A percentile compares a stretch with the other conserved stretches of the same genome.
These are phyloP conservation scores for Parus major DNA, from an alignment of 2,113 vertebrate species.

Conservation along the genomic window DNA sequence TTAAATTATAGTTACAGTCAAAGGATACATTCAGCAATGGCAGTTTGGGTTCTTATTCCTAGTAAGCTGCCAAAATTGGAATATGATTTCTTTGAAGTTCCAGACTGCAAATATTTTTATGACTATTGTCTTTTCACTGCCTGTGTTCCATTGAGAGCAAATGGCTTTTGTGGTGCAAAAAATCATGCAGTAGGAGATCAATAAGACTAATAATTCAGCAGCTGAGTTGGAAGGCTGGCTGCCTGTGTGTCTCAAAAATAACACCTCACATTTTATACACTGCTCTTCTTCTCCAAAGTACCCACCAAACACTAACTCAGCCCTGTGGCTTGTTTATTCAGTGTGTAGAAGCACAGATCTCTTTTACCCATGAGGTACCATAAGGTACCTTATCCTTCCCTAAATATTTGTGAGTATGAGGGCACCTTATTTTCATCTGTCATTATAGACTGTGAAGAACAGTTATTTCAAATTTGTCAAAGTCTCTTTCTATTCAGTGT, in stretches of 20 bases:
- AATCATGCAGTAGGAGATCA: conserved; percentile 39
- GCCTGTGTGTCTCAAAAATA: conserved; percentile 21
- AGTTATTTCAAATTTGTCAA: conserved; percentile 13
- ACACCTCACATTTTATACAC: neutral
- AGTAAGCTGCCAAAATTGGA: neutral
- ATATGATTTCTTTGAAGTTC: neutral
- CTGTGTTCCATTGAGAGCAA: neutral
- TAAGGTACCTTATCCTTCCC: neutral
- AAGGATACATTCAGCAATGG: conserved; percentile 25
- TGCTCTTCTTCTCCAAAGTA: conserved; percentile 22
- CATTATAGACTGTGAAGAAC: neutral
- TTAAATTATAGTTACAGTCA: conserved; percentile 44
- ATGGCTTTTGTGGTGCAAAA: neutral
- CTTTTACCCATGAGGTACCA: neutral
- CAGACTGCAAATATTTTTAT: neutral
- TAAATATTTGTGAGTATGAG: neutral
- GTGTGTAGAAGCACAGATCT: neutral
- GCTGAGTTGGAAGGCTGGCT: conserved; percentile 37
- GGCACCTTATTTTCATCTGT: neutral
- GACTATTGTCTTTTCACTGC: neutral
- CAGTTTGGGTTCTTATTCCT: neutral
- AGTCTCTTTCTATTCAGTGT: neutral
- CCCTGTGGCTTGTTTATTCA: neutral
- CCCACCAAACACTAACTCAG: neutral
- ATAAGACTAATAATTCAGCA: conserved; percentile 46